Conservation (phyloP, 2,888 invertebrate species). For the Bruchidius siliquastri region DNA sequence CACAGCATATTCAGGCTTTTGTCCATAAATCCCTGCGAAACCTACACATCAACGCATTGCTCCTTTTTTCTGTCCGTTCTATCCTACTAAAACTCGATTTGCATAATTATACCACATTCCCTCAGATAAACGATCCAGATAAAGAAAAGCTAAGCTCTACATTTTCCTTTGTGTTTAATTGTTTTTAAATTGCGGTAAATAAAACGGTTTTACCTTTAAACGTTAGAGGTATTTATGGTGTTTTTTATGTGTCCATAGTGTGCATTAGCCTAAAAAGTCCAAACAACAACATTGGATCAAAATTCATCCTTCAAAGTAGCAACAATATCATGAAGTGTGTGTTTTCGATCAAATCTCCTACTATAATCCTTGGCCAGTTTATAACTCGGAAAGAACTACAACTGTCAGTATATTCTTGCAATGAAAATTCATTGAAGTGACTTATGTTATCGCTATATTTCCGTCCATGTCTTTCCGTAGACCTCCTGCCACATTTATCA, state of each 20-base stretch:
- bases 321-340: too few relatives aligned
- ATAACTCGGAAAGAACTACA: too few relatives aligned
- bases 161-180: not conserved
- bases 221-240: not conserved
- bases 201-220: not conserved
- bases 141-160: not conserved
- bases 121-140: not conserved
- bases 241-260: not conserved
- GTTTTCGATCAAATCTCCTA: too few relatives aligned
- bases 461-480: not conserved
- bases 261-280: too few relatives aligned
- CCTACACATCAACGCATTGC: not conserved
- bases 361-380: too few relatives aligned
- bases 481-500: not conserved
- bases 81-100: not conserved
- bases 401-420: too few relatives aligned
- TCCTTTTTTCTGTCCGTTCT: not conserved
- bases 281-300: too few relatives aligned
- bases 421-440: too few relatives aligned
- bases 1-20: not conserved
- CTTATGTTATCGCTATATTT: not conserved
- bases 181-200: not conserved
- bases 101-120: not conserved
- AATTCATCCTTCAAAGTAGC: too few relatives aligned
- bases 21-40: not conserved